Base-by-base conservation (phyloP, 2,797 vertebrate species). In the Erpetoichthys calabaricus region DNA sequence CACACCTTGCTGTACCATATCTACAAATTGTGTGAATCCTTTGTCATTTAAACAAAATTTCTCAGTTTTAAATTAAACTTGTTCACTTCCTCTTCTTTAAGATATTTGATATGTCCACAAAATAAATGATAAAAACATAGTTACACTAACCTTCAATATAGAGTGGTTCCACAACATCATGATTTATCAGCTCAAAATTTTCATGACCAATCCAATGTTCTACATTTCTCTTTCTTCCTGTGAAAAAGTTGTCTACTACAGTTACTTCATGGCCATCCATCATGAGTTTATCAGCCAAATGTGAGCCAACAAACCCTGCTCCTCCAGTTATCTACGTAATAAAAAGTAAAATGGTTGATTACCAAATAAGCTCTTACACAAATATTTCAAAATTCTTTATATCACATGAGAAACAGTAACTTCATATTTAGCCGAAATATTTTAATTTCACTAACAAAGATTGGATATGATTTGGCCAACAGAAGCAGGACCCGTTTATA, bases 161-260 rank as follows among this genome's bases (percentile, higher is more conserved):
- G 45, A 99, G 91, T 7, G 96, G 96, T 68, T 99, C 96, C 63
- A 98, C 95, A 57, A 99, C 96, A 59, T 99, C 96, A 0, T 98
- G 96, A 82, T 99, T 99, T 72, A 99, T 98, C 58, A 99, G 89
- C 74, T 99, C 96, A 4, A 99, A 99, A 84, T 99, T 99, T 75
- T 98, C 95, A n/a, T 99, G 96, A 69, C 95, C 96, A 5, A 99
- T 91, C 96, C 96, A 99, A 77, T 99, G 96, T 70, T 99, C 96
- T 70, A 99, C 96, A 3, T 99, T 99, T 70, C 96, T 89, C 77
- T 98, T 98, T 63, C 96, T 88, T 64, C 96, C 96, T 1, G 94
- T 99, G 84, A 99, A 99, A 80, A 99, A 99, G 86, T 99, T 99
- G 87, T 98, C 96, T 67, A 99, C 94, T 75, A 99, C 96, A 1